phyloP scores from a whole-genome alignment of 2,113 vertebrate genomes.

The Myocastor coypus region DNA sequence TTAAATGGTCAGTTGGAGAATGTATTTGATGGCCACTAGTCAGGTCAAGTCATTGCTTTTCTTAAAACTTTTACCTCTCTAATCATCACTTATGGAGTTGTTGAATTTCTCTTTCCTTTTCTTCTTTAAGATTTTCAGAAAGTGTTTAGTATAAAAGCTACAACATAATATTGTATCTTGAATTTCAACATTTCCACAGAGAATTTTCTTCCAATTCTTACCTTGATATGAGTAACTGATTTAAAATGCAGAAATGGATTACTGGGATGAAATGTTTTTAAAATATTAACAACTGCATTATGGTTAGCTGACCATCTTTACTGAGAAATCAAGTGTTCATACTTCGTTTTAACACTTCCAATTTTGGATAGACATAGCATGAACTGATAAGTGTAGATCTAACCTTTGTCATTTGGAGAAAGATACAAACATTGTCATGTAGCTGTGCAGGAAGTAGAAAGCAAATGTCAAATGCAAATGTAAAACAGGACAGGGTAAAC shows the following conservation, averaged over 20 bases:
- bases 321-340: background rate
- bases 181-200: background rate
- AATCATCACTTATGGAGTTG: background rate
- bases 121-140: background rate
- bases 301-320: background rate
- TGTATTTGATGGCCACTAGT: background rate
- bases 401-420: slow-evolving; percentile 31
- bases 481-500: slow-evolving; percentile 77
- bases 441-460: slow-evolving; percentile 77
- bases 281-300: background rate
- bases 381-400: background rate
- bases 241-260: background rate
- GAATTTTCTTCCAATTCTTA: background rate
- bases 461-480: slow-evolving; percentile 80
- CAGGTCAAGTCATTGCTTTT: background rate
- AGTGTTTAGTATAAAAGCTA: background rate
- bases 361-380: background rate
- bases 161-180: background rate
- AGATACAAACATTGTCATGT: slow-evolving; percentile 57
- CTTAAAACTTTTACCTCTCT: background rate
- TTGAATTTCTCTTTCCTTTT: background rate
- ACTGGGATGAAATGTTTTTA: background rate
- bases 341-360: background rate
- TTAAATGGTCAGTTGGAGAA: background rate
- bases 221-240: background rate